Conservation (phyloP, 2,888 invertebrate species). For the Linnaemya tessellans region DNA sequence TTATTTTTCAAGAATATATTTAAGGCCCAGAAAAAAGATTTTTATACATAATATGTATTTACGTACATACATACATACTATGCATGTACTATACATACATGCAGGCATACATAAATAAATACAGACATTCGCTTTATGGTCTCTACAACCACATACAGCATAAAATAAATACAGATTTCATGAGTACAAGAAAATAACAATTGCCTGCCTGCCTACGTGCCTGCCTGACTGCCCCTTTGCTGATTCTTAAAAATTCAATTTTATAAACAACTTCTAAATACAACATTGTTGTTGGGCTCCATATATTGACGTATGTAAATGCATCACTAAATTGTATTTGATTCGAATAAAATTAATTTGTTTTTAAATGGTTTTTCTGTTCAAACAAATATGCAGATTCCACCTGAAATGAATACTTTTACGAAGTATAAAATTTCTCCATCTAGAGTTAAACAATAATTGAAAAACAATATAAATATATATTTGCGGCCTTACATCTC, state of each 20-base stretch:
- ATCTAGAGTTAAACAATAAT: too few relatives aligned
- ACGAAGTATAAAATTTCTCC: too few relatives aligned
- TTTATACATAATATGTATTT: not conserved
- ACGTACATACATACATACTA: too few relatives aligned
- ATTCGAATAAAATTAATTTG: not conserved
- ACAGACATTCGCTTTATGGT: not conserved
- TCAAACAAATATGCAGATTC: too few relatives aligned
- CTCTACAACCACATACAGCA: not conserved
- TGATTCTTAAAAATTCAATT: not conserved
- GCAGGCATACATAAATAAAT: not conserved
- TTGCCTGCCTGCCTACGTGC: too few relatives aligned
- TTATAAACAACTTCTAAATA: not conserved
- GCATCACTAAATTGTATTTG: too few relatives aligned
- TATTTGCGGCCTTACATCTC: too few relatives aligned
- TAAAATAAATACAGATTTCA: not conserved
- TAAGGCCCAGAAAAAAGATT: slow-evolving; percentile 36
- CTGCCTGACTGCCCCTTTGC: not conserved
- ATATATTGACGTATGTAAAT: not conserved
- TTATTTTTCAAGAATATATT: slow-evolving; percentile 28
- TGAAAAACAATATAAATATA: too few relatives aligned
- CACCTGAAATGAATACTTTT: too few relatives aligned
- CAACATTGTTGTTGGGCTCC: not conserved
- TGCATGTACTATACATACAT: too few relatives aligned
- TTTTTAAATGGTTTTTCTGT: not conserved
- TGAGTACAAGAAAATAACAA: not conserved